Evolutionary conservation across 2,888 invertebrate species (phyloP).

Genomic region (Apotomis capreana): DNA sequence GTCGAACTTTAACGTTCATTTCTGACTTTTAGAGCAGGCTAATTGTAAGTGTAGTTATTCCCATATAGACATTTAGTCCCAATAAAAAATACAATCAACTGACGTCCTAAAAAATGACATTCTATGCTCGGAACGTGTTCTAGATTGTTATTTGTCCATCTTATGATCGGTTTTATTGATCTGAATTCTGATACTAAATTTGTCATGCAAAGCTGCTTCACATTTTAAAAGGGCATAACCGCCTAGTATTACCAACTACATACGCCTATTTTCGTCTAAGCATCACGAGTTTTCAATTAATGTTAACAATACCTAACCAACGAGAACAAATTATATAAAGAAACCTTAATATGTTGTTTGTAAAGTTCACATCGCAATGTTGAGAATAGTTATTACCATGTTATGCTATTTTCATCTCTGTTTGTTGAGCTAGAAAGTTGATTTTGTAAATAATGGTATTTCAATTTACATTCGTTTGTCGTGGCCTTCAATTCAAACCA

Average conservation of each 20-base stretch:
- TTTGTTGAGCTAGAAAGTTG: slow-evolving; percentile 13
- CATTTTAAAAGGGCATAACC: neutral
- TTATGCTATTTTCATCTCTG: slow-evolving; percentile 20
- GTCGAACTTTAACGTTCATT: too few relatives aligned
- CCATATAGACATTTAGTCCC: too few relatives aligned
- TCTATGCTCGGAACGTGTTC: too few relatives aligned
- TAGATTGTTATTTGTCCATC: neutral
- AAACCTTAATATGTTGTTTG: neutral
- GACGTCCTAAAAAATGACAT: too few relatives aligned
- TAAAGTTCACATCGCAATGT: neutral
- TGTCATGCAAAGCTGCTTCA: neutral
- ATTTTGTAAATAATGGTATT: slow-evolving; percentile 4
- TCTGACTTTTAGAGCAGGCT: too few relatives aligned
- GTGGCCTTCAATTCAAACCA: slow-evolving; percentile 28
- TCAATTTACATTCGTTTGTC: slow-evolving; percentile 28
- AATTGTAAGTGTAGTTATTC: too few relatives aligned
- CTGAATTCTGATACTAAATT: neutral
- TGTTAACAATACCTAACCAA: slow-evolving; percentile 9
- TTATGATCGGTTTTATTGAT: neutral
- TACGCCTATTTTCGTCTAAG: neutral
- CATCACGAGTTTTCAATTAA: slow-evolving; percentile 9
- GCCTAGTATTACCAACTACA: neutral
- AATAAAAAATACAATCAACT: too few relatives aligned
- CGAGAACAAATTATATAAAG: neutral
- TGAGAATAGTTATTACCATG: neutral